phyloP scores from a whole-genome alignment of 2,888 invertebrate species.

The Anarsia innoxiella region DNA sequence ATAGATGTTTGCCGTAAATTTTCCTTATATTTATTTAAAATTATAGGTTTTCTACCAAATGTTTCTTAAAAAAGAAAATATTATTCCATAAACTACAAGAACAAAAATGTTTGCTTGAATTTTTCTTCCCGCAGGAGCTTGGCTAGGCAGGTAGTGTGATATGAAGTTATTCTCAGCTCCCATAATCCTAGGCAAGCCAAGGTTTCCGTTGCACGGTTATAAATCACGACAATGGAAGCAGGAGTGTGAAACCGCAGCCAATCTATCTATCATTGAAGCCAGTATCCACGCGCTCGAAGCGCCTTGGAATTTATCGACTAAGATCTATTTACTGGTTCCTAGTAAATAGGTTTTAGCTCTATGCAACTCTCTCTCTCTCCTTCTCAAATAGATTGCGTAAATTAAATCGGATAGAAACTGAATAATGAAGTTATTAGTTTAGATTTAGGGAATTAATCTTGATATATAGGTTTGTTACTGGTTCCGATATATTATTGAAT shows the following conservation, averaged over 20 bases:
- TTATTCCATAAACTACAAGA: too few species aligned
- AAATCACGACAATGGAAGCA: conserved; percentile 30
- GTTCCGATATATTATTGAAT: too few species aligned
- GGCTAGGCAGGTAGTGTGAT: too few species aligned
- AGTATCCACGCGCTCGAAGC: conserved; percentile 18
- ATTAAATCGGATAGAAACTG: background rate
- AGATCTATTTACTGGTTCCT: conserved; percentile 6
- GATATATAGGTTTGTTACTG: too few species aligned
- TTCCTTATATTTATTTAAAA: too few species aligned
- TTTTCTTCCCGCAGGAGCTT: background rate
- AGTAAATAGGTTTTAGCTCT: too few species aligned
- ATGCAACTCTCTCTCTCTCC: background rate
- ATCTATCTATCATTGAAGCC: conserved; percentile 36
- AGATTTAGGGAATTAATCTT: too few species aligned
- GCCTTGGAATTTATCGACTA: conserved; percentile 14
- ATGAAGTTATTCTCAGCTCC: conserved; percentile 3
- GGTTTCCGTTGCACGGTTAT: conserved; percentile 20
- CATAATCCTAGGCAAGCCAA: conserved; percentile 17
- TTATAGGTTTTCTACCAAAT: too few species aligned
- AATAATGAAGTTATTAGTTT: background rate
- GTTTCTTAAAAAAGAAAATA: too few species aligned
- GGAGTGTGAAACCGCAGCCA: conserved; percentile 24
- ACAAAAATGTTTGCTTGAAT: too few species aligned
- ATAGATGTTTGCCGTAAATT: too few species aligned
- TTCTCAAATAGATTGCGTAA: background rate